A percentile compares a stretch with the other conserved stretches of the same genome.
Evolutionary conservation across 1,140 invertebrate species (phyloP).

Genomic region (Macrobrachium rosenbergii): DNA sequence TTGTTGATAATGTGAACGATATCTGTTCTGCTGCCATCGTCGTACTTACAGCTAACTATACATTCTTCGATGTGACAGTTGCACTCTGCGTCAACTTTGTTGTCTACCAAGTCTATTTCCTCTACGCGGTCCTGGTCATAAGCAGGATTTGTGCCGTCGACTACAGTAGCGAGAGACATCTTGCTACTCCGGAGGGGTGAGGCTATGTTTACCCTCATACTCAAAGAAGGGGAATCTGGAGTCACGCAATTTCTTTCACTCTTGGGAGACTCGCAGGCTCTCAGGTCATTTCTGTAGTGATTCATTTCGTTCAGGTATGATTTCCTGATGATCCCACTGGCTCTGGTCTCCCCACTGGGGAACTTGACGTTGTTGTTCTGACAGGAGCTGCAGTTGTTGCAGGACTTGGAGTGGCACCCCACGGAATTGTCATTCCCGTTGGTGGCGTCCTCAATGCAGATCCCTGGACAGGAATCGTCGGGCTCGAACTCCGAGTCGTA

Average conservation of each 20-base stretch:
- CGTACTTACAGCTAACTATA: slow-evolving; percentile 15
- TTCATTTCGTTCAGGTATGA: slow-evolving; percentile 27
- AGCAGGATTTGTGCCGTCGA: slow-evolving; percentile 47
- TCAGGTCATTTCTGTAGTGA: slow-evolving; percentile 44
- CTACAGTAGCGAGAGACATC: slow-evolving; percentile 53
- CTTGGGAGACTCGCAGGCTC: slow-evolving; percentile 38
- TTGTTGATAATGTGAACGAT: slow-evolving; percentile 5
- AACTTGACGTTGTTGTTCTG: slow-evolving; percentile 1
- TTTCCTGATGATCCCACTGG: background rate
- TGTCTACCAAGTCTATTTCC: background rate
- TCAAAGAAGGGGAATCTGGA: slow-evolving; percentile 49
- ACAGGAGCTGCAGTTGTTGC: slow-evolving; percentile 29
- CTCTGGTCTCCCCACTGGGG: background rate
- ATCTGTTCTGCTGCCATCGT: slow-evolving; percentile 16
- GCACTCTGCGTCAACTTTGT: background rate
- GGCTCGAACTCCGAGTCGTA: slow-evolving; percentile 49
- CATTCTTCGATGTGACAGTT: slow-evolving; percentile 4
- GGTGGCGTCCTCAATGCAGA: slow-evolving; percentile 37
- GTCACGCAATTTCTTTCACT: slow-evolving; percentile 48
- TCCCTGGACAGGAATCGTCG: slow-evolving; percentile 37
- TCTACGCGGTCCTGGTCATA: slow-evolving; percentile 43
- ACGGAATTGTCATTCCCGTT: background rate
- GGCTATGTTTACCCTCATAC: slow-evolving; percentile 52
- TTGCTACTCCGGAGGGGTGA: slow-evolving; percentile 51
- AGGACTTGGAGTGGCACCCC: background rate